Evolutionary conservation across 2,113 vertebrate species (phyloP), one percentile per base, ranked within the genome.

Genomic region (Vicugna pacos): DNA sequence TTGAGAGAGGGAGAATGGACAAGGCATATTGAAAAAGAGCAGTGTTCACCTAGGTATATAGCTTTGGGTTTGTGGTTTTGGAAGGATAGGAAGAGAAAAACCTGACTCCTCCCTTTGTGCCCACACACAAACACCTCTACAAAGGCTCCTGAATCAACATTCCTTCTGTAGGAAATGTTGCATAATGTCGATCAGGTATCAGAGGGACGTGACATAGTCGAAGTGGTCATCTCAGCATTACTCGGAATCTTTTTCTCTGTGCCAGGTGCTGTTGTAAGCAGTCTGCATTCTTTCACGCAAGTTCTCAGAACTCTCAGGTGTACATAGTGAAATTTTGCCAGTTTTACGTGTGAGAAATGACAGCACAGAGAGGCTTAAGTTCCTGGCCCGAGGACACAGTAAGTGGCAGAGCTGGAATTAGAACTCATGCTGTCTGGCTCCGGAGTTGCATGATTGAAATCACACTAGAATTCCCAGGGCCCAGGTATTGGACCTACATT

Each of bases 11-110:
- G 15, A 60, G 86, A 92, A 96, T 92, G 64, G 81, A 79, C 85
- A 84, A 91, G 52, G 35, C 60, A 52, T 86, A 72, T 72, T 91
- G 93, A 42, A 83, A 94, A 85, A 50, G 76, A 65, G 16, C 75
- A 62, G 19, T 79, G 14, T 89, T 93, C 65, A 62, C 81, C 50
- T 86, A 65, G 19, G 52, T 94, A n/a, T 52, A 8, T 82, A 82
- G 67, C 30, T 81, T 91, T 94, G 76, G 50, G 48, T 20, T 38
- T 77, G 17, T 93, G 60, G 6, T 73, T 85, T 95, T 85, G 60
- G 52, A 79, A 96, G 32, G 28, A 26, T 32, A 73, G 46, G 22
- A 65, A 56, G 22, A 82, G 64, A 62, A 93, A 75, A 89, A 22
- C 70, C 2, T 8, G 46, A 65, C n/a, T 50, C 19, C 35, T 17